Evolutionary conservation across 2,113 vertebrate genomes (phyloP), one percentile per base, ranked within the genome.

Genomic region (Odontesthes bonariensis): DNA sequence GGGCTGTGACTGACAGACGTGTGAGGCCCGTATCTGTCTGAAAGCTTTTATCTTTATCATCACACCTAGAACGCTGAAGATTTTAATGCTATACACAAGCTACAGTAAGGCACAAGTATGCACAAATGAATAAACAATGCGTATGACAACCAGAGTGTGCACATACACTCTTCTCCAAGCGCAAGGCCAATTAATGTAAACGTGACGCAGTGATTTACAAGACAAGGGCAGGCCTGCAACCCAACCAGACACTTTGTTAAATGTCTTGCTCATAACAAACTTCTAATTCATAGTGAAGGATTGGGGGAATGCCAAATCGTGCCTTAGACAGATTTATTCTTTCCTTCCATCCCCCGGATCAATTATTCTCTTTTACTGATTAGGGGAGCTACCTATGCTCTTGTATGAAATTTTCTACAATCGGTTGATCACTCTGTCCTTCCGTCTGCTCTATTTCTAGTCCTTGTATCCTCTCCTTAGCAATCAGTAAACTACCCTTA

Each of bases 251-350:
- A 71, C 51, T 75, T 46, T 58, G 40, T 76, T 82, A 77, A 76
- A 83, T 38, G 58, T 53, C 46, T 10, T 23, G 42, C 53, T 82
- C 6, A 0, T 75, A 77, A 77, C 55, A 71, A 69, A 79, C 51
- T 32, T 76, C 54, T 61, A 63, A 86, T 88, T 85, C 64, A 87
- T 40, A n/a, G 76, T 47, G 42, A 59, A n/a, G 59, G 49, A 69
- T 77, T 53, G 56, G 63, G 54, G 66, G 69, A 75, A 79, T 23
- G 40, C 20, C 79, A 73, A 57, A 69, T 57, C 65, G 68, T 58
- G 40, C 3, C 59, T 69, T 65, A 72, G 69, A 73, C 66, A 80
- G 20, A 14, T 32, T 73, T 62, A 23, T 12, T 59, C 52, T 64
- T 44, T 79, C 19, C 16, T 60, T 51, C n/a, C 46, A 59, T 17